Base-by-base conservation (phyloP, 2,888 invertebrate species). In the Psylliodes chrysocephalus region DNA sequence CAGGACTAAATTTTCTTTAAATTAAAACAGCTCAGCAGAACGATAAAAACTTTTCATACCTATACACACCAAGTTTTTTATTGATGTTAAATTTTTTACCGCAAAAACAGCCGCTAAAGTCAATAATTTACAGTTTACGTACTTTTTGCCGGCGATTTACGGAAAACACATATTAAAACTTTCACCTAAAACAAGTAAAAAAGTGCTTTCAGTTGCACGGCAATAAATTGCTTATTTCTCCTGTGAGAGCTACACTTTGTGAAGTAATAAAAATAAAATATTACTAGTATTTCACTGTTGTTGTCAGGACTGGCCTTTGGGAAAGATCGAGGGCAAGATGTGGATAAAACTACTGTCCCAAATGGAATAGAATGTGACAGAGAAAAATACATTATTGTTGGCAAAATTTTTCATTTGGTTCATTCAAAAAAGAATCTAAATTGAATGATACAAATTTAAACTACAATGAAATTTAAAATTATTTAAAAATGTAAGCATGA, bases 251-350 rank as follows among this genome's bases (percentile, higher is more conserved):
- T 2, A 14, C 10, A 33, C 33, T 33, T 33, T 33, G 8, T 10
- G 2, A 33, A 33, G 33, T 33, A 33, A 33, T 38, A 38, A 38
- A 38, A 38, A 38, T 38, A 38, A 38, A 38, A 38, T 38, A 38
- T 38, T 38, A 38, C 33, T 33, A 33, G 10, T 38, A 38, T 38
- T 38, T 38, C 38, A 14, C 14, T 10, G 38, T 15, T 38, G 12
- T 38, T 30, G 6, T 10, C 30, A 30, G 30, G 30, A 10, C 30
- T 2, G 30, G 10, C 10, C 2, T 10, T 30, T 6, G 25, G 10
- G 30, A 10, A 10, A 30, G 30, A 7, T n/a, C 22, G 22, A n/a
- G n/a, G 22, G 6, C 6, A 22, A 22, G n/a, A n/a, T n/a, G n/a
- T n/a, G n/a, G n/a, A 22, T 22, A 6, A 6, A 22, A 22, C 22